Evolutionary conservation across 2,888 invertebrate species (phyloP).

Genomic region (Tridacna gigas): DNA sequence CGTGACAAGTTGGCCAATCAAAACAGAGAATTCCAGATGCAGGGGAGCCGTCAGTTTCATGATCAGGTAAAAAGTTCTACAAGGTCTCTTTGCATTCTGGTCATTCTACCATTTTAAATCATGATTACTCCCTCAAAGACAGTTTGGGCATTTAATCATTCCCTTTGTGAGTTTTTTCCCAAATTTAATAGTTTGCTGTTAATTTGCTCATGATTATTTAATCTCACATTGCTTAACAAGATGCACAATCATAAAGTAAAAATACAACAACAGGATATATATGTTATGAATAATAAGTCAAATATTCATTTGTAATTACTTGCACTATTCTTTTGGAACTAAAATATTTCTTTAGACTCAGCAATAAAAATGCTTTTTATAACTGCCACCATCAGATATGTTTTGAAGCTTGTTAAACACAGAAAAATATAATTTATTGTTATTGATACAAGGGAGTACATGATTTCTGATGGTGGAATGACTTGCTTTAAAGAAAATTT

Average conservation of each 20-base stretch:
- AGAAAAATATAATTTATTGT: no score
- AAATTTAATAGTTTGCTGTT: constrained; percentile 16
- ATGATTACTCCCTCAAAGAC: constrained; percentile 4
- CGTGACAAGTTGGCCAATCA: no score
- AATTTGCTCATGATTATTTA: background rate
- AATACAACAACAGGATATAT: no score
- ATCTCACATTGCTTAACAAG: constrained; percentile 1
- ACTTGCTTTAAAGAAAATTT: background rate
- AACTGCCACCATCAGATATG: constrained; percentile 2
- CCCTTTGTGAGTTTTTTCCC: background rate
- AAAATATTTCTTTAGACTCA: no score
- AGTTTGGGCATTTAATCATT: background rate
- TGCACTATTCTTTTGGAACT: no score
- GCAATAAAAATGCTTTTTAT: no score
- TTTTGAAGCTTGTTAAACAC: background rate
- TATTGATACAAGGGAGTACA: constrained; percentile 6
- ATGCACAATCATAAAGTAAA: no score
- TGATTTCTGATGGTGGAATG: constrained; percentile 33
- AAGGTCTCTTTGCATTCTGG: background rate
- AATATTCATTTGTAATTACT: no score
- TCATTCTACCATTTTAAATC: constrained; percentile 4
- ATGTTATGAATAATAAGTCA: no score
- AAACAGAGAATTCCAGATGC: no score
- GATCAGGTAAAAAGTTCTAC: background rate
- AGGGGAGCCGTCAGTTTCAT: background rate